Evolutionary conservation across 1,140 invertebrate genomes (phyloP).

Genomic region (Laodelphax striatellus): DNA sequence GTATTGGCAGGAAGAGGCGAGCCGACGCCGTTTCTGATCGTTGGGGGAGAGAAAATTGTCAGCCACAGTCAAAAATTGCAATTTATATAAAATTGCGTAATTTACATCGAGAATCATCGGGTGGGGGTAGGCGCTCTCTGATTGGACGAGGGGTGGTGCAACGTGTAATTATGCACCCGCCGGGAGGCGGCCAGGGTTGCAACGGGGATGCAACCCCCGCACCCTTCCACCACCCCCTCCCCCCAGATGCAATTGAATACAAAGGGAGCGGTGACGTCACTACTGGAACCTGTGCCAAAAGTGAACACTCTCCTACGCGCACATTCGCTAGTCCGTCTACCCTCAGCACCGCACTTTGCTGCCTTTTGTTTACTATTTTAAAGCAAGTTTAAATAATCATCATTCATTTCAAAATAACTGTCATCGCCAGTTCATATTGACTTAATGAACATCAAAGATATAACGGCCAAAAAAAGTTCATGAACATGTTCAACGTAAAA

Average conservation of each 20-base stretch:
- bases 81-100: slow-evolving; percentile 4
- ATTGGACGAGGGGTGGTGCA: slow-evolving; percentile 14
- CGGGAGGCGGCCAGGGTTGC: background rate
- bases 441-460: no score
- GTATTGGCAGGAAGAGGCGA: background rate
- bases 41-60: no score
- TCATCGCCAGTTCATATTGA: no score
- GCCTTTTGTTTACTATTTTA: no score
- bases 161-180: slow-evolving; percentile 13
- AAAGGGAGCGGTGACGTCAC: background rate
- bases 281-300: background rate
- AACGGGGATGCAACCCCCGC: background rate
- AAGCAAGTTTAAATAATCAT: no score
- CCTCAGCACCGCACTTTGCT: background rate
- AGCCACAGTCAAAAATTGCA: background rate
- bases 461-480: no score
- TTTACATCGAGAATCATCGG: slow-evolving; percentile 1
- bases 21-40: no score
- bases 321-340: background rate
- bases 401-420: no score
- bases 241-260: slow-evolving; percentile 11
- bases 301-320: background rate
- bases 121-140: slow-evolving; percentile 6
- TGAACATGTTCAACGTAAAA: no score
- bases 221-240: background rate